A percentile compares a stretch with the other conserved stretches of the same genome.
These are phyloP conservation scores for Amazona guildingii DNA, from an alignment of 2,113 vertebrate genomes.

Conservation along the genomic window DNA sequence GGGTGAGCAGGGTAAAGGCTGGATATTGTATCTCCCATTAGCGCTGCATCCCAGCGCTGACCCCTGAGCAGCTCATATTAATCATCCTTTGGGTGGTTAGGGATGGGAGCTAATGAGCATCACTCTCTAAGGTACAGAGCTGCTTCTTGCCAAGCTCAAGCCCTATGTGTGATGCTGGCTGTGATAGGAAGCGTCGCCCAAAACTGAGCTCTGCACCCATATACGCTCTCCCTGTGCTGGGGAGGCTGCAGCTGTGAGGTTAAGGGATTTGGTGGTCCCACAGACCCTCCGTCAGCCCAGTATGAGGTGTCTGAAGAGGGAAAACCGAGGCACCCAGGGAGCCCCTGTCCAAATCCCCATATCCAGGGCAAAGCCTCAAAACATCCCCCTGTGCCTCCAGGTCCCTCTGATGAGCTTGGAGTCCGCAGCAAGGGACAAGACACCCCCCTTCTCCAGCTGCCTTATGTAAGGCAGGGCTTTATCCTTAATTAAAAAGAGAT, in stretches of 20 bases:
- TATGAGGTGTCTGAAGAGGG: not conserved
- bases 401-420: not conserved
- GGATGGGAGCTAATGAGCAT: not conserved
- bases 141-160: not conserved
- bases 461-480: constrained; percentile 64
- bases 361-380: not conserved
- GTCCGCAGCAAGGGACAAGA: not conserved
- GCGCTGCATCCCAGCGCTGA: not conserved
- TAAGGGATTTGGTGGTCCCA: not conserved
- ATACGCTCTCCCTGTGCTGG: fast-evolving
- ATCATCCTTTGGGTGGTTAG: not conserved
- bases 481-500: constrained; percentile 81
- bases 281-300: not conserved
- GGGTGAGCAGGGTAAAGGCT: not conserved
- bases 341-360: not conserved
- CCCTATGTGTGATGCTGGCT: fast-evolving
- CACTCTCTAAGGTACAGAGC: not conserved
- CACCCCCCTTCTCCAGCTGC: not conserved
- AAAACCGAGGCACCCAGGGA: not conserved
- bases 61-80: not conserved
- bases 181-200: not conserved
- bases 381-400: not conserved
- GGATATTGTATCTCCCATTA: constrained; percentile 18
- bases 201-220: not conserved
- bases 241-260: not conserved